Conservation (phyloP, 1,140 invertebrate species). For the silkworm (Bombyx mori) region ASM3026992v2 NC_085128.1:16826501-16827000, state of each 20-base stretch:
- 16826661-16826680: conserved; percentile 2
- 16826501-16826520: conserved; percentile 27
- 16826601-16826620: conserved; percentile 15
- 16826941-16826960: conserved; percentile 16
- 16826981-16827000: conserved; percentile 14
- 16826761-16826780: conserved; percentile 13
- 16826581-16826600: conserved; percentile 12
- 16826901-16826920: conserved; percentile 15
- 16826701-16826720: conserved; percentile 17
- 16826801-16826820: conserved; percentile 16
- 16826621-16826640: conserved; percentile 11
- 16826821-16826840: conserved; percentile 29
- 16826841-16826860: conserved; percentile 15
- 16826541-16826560: conserved; percentile 31
- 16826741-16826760: conserved; percentile 7
- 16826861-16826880: conserved; percentile 23
- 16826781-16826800: conserved; percentile 24
- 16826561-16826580: conserved; percentile 15
- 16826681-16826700: conserved; percentile 23
- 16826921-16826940: conserved; percentile 14
- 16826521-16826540: conserved; percentile 37
- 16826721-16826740: conserved; percentile 13
- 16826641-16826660: conserved; percentile 16
- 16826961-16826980: conserved; percentile 15
- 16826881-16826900: conserved; percentile 13